Evolutionary conservation across 2,888 invertebrate species (phyloP).

Genomic region (Drosophila koepferae): DNA sequence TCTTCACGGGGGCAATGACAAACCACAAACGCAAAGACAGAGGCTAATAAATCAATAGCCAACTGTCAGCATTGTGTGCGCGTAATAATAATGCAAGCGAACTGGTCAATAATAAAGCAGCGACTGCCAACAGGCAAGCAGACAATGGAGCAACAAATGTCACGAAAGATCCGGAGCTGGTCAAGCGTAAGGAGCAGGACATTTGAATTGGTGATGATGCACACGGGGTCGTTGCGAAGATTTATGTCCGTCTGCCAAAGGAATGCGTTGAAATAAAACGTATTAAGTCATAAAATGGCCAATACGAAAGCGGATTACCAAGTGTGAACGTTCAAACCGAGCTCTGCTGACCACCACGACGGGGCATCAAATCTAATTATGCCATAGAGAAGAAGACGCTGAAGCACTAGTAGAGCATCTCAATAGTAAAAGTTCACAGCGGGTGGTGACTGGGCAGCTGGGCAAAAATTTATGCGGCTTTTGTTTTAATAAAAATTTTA

Average conservation of each 20-base stretch:
- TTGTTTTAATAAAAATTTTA: slow-evolving; percentile 81
- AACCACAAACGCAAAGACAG: slow-evolving; percentile 57
- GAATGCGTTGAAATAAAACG: slow-evolving; percentile 79
- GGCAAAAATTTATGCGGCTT: slow-evolving; percentile 74
- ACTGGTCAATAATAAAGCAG: slow-evolving; percentile 77
- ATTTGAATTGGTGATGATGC: slow-evolving; percentile 78
- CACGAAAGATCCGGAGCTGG: slow-evolving; percentile 66
- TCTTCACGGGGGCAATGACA: slow-evolving; percentile 9
- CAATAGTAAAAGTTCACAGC: slow-evolving; percentile 50
- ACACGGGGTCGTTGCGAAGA: slow-evolving; percentile 63
- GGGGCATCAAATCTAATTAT: slow-evolving; percentile 77
- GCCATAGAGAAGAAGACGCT: slow-evolving; percentile 52
- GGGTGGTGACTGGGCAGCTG: slow-evolving; percentile 39
- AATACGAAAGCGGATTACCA: slow-evolving; percentile 75
- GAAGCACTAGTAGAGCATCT: slow-evolving; percentile 5
- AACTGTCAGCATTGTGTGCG: slow-evolving; percentile 83
- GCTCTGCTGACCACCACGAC: slow-evolving; percentile 47
- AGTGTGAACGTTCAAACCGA: slow-evolving; percentile 65
- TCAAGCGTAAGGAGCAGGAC: slow-evolving; percentile 72
- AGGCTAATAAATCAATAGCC: slow-evolving; percentile 82
- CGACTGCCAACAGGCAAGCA: slow-evolving; percentile 23
- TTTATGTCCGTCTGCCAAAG: slow-evolving; percentile 60
- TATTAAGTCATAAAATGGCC: slow-evolving; percentile 77
- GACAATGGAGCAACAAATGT: slow-evolving; percentile 77
- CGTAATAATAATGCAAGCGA: slow-evolving; percentile 75